These are phyloP conservation scores for Rhinolophus ferrumequinum DNA, from an alignment of 2,113 vertebrate species.

Conservation along the genomic window DNA sequence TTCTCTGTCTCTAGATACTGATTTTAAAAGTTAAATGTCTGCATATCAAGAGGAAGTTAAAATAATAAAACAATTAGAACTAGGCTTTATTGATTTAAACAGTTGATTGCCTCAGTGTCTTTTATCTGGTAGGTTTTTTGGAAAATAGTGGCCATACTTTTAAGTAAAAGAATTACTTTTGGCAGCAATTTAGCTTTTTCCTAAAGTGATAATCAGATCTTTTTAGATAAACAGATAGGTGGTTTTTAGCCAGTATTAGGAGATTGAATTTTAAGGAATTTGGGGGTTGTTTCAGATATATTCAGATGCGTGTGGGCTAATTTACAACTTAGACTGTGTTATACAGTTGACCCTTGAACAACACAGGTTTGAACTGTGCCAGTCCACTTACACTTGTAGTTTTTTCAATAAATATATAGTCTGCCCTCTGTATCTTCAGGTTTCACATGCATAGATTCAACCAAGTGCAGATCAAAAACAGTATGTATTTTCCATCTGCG, in stretches of 20 bases:
- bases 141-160: not conserved
- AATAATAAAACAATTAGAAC: conserved; percentile 48
- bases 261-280: conserved; percentile 59
- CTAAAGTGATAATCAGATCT: not conserved
- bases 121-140: conserved; percentile 21
- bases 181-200: conserved; percentile 38
- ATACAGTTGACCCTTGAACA: not conserved
- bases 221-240: not conserved
- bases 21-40: conserved; percentile 11
- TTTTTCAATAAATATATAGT: not conserved
- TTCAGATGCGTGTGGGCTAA: not conserved
- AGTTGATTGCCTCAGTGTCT: not conserved
- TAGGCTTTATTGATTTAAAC: conserved; percentile 21
- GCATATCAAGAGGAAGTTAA: conserved; percentile 37
- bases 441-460: not conserved
- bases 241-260: conserved; percentile 2
- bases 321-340: conserved; percentile 37
- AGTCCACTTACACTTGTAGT: not conserved
- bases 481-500: not conserved
- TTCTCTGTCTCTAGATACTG: not conserved
- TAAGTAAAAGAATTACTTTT: conserved; percentile 19
- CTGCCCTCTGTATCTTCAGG: no score
- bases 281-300: not conserved
- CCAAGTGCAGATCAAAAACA: not conserved
- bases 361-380: not conserved